A percentile compares a stretch with the other conserved stretches of the same genome.
These are phyloP conservation scores for western clawed frog (Xenopus tropicalis) DNA, from an alignment of 2,113 vertebrate species.

Conservation along the genomic window DNA sequence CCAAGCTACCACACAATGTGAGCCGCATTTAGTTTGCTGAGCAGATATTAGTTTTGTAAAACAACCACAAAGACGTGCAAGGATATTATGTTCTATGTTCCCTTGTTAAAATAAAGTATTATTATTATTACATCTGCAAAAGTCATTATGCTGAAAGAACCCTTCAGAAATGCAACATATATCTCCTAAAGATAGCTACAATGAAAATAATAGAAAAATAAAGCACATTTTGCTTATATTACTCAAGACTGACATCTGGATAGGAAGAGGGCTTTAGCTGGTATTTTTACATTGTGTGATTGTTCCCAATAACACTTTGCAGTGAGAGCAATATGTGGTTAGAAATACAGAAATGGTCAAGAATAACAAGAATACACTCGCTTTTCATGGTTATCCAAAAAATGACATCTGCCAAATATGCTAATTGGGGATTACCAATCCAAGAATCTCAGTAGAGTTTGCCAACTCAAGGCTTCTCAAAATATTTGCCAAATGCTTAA, in stretches of 20 bases:
- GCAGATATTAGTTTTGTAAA: conserved; percentile 13
- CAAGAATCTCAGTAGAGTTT: conserved; percentile 6
- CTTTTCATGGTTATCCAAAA: conserved; percentile 23
- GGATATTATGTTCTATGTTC: conserved; percentile 17
- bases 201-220: conserved; percentile 31
- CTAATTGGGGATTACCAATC: conserved; percentile 23
- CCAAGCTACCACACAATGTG: background rate
- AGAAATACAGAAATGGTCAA: conserved; percentile 15
- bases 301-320: conserved; percentile 11
- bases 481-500: conserved; percentile 15
- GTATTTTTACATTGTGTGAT: background rate
- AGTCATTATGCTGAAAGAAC: conserved; percentile 16
- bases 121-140: conserved; percentile 8
- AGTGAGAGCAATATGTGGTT: conserved; percentile 5
- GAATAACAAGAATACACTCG: background rate
- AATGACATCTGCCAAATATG: conserved; percentile 7
- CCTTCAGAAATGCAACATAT: background rate
- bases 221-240: conserved; percentile 21
- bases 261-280: background rate
- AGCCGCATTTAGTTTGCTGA: background rate
- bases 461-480: background rate
- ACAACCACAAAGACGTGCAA: conserved; percentile 12
- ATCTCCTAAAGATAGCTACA: conserved; percentile 10
- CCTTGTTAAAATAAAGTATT: conserved; percentile 12
- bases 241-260: conserved; percentile 18